Evolutionary conservation across 2,797 vertebrate genomes (phyloP).

Genomic region (Arrhamphus sclerolepis): DNA sequence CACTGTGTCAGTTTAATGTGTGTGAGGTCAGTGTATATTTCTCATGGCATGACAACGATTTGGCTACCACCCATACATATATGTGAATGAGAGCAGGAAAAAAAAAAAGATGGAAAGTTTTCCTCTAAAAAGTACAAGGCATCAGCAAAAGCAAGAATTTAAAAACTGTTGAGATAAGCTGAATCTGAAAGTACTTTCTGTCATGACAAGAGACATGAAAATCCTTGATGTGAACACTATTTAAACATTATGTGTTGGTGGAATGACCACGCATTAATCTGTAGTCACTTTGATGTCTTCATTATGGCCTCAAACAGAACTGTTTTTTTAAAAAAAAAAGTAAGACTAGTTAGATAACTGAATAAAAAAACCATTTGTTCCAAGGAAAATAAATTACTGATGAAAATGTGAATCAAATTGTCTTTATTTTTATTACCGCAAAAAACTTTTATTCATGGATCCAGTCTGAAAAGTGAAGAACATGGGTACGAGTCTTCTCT

Average conservation of each 20-base stretch:
- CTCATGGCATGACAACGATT: conserved; percentile 15
- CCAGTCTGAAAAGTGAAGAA: too few species aligned
- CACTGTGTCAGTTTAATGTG: conserved; percentile 59
- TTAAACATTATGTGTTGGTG: neutral
- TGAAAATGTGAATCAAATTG: too few species aligned
- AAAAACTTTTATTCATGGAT: too few species aligned
- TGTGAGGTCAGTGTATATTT: conserved; percentile 35
- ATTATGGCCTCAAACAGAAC: neutral
- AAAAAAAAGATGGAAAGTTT: neutral
- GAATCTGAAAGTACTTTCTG: neutral
- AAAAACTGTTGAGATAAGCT: neutral
- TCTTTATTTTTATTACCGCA: too few species aligned
- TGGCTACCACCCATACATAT: conserved; percentile 6
- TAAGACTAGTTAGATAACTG: too few species aligned
- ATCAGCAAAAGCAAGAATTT: neutral
- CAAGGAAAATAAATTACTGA: neutral
- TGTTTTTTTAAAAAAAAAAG: neutral
- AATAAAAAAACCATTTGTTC: neutral
- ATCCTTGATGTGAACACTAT: neutral
- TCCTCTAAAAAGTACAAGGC: neutral
- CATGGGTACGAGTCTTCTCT: too few species aligned
- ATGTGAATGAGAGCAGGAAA: conserved; percentile 1
- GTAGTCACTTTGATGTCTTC: neutral
- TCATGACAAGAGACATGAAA: neutral
- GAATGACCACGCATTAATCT: neutral